Percentiles rank a stretch among this genome's conserved stretches.
Evolutionary conservation across 2,113 vertebrate genomes (phyloP).

Genomic region (Chroicocephalus ridibundus): DNA sequence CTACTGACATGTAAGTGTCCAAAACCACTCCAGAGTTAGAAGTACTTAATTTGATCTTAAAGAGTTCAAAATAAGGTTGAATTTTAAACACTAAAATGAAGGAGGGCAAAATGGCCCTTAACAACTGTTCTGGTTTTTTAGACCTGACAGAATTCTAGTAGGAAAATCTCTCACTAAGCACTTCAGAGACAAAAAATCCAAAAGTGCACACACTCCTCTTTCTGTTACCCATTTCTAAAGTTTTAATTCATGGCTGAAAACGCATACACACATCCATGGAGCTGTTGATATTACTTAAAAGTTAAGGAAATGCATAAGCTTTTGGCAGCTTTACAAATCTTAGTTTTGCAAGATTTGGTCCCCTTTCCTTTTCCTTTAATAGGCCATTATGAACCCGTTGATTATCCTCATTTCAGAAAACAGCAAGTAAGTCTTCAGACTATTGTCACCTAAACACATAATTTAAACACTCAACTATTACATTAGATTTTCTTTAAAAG

Average conservation of each 20-base stretch:
- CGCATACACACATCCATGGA: neutral
- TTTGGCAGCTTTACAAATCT: neutral
- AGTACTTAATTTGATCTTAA: neutral
- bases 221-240: neutral
- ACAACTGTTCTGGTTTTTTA: neutral
- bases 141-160: neutral
- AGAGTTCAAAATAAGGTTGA: neutral
- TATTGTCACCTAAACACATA: neutral
- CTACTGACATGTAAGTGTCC: neutral
- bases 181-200: neutral
- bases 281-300: neutral
- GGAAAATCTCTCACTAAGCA: neutral
- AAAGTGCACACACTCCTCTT: neutral
- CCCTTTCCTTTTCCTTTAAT: neutral
- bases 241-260: neutral
- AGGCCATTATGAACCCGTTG: neutral
- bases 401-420: neutral
- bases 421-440: neutral
- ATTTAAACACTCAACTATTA: neutral
- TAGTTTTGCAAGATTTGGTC: neutral
- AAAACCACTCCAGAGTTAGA: neutral
- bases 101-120: neutral
- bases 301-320: neutral
- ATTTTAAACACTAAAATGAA: neutral
- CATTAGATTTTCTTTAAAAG: neutral